phyloP scores from a whole-genome alignment of 2,797 vertebrate species.

The Acipenser oxyrinchus region DNA sequence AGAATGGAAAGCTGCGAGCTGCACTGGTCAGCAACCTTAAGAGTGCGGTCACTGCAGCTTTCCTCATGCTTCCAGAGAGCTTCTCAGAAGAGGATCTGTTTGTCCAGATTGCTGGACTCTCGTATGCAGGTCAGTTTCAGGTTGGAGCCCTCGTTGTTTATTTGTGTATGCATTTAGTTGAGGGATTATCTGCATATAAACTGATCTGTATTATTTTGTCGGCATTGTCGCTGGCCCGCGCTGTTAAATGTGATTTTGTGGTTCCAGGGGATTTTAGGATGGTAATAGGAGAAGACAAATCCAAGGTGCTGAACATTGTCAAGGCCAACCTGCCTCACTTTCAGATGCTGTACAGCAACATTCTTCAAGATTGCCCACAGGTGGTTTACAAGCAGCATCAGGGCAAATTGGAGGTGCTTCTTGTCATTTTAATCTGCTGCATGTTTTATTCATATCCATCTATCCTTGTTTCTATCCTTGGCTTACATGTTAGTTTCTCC shows the following conservation, averaged over 20 bases:
- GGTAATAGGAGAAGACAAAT: slow-evolving; percentile 86
- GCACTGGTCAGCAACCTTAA: slow-evolving; percentile 80
- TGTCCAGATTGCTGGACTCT: slow-evolving; percentile 81
- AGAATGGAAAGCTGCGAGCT: slow-evolving; percentile 62
- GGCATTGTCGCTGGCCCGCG: background rate
- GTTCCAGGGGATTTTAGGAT: slow-evolving; percentile 86
- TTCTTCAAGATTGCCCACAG: slow-evolving; percentile 81
- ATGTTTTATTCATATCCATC: too few species aligned
- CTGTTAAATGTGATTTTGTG: slow-evolving; percentile 5
- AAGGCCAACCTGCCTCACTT: slow-evolving; percentile 79
- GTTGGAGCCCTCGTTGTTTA: background rate
- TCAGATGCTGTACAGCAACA: slow-evolving; percentile 73
- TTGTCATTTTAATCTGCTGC: background rate
- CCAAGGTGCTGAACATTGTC: slow-evolving; percentile 85
- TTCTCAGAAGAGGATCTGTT: slow-evolving; percentile 90
- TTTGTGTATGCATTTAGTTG: background rate
- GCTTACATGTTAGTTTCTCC: too few species aligned
- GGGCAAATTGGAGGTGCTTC: slow-evolving; percentile 77
- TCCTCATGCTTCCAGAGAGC: slow-evolving; percentile 92
- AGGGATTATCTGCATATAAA: background rate
- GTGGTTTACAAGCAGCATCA: slow-evolving; percentile 84
- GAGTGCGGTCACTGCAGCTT: slow-evolving; percentile 79
- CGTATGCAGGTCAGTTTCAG: slow-evolving; percentile 71
- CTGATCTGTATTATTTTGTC: background rate
- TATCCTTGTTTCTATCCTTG: too few species aligned